Conservation (phyloP, 2,888 invertebrate species). For the Macaria notata region DNA sequence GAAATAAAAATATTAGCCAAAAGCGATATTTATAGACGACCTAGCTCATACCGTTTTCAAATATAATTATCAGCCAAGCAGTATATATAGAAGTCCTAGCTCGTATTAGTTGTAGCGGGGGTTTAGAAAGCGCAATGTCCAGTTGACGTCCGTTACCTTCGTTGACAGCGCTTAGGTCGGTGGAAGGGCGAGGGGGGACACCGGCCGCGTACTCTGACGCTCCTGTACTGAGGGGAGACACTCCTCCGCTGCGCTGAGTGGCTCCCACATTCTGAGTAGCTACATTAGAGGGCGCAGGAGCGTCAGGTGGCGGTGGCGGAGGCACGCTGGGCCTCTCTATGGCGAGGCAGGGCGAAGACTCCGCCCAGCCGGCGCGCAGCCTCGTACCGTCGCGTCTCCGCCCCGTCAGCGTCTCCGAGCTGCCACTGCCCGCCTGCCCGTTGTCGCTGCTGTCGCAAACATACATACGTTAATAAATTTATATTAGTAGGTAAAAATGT, state of each 20-base stretch:
- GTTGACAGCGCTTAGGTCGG: constrained; percentile 79
- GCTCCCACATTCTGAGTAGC: not conserved
- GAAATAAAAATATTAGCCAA: no score
- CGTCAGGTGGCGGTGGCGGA: constrained; percentile 55
- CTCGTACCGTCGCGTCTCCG: constrained; percentile 54
- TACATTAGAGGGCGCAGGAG: constrained; percentile 12
- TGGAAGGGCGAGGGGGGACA: constrained; percentile 32
- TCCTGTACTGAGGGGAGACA: not conserved
- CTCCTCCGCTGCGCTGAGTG: not conserved
- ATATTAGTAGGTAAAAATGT: no score
- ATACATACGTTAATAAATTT: constrained; percentile 4
- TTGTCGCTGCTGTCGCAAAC: constrained; percentile 67
- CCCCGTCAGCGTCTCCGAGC: constrained; percentile 57
- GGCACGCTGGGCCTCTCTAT: constrained; percentile 60
- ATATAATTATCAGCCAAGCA: constrained; percentile 2
- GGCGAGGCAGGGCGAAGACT: constrained; percentile 69
- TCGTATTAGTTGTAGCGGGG: constrained; percentile 10
- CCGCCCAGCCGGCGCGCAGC: constrained; percentile 49
- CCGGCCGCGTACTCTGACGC: not conserved
- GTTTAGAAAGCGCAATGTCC: constrained; percentile 33
- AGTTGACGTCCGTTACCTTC: constrained; percentile 77
- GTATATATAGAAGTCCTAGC: constrained; percentile 5
- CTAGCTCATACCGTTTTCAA: no score
- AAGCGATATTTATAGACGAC: no score
- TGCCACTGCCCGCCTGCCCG: constrained; percentile 63